phyloP scores from a whole-genome alignment of 2,113 vertebrate species.

The Corythornis cristatus region DNA sequence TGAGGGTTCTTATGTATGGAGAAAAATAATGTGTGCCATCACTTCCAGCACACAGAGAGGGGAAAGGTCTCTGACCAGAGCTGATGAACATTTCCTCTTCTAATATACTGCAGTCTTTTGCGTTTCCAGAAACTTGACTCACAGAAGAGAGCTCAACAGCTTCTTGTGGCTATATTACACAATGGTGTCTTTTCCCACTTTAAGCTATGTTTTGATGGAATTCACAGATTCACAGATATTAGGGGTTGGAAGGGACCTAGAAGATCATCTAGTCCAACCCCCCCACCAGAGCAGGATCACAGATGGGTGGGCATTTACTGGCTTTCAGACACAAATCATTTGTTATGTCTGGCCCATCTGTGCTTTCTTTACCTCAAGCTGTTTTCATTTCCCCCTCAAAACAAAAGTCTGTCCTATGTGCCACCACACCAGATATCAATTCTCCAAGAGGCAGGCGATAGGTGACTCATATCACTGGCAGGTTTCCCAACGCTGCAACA shows the following conservation, averaged over 20 bases:
- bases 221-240: too few species aligned
- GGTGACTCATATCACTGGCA: neutral
- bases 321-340: neutral
- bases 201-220: neutral
- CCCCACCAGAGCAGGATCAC: too few species aligned
- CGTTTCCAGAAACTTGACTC: neutral
- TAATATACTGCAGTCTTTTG: neutral
- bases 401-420: neutral
- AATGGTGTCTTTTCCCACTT: accelerated
- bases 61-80: neutral
- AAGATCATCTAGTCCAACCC: too few species aligned
- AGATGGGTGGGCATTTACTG: neutral
- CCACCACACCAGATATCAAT: neutral
- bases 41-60: neutral
- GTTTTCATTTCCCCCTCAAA: neutral
- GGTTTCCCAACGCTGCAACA: neutral
- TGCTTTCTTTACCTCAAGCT: neutral
- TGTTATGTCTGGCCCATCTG: neutral
- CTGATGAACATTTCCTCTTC: neutral
- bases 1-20: neutral
- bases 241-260: too few species aligned
- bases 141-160: accelerated
- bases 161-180: neutral
- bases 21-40: neutral
- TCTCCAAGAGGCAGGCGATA: accelerated